phyloP scores from a whole-genome alignment of 1,140 invertebrate species.

The Anadara kagoshimensis region DNA sequence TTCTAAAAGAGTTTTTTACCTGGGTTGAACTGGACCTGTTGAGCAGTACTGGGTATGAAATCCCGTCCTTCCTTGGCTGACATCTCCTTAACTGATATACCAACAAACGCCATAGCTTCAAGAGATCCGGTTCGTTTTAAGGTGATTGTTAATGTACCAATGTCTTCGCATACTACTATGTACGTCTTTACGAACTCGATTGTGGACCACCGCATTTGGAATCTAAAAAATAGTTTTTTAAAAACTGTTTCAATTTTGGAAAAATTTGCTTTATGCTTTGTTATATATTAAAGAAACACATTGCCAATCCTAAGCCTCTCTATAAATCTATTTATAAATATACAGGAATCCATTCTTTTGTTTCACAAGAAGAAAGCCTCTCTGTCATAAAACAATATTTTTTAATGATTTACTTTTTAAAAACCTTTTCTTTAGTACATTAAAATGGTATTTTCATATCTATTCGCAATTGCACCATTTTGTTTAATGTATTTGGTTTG shows the following conservation, averaged over 20 bases:
- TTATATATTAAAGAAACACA: too few species aligned
- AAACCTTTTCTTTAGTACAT: too few species aligned
- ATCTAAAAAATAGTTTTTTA: constrained; percentile 49
- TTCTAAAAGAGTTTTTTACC: too few species aligned
- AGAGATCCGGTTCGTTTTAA: constrained; percentile 59
- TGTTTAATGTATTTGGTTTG: too few species aligned
- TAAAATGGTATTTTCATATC: too few species aligned
- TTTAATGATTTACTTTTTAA: too few species aligned
- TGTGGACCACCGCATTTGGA: constrained; percentile 66
- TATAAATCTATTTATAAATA: too few species aligned
- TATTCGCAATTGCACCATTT: too few species aligned
- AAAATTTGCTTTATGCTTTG: not conserved
- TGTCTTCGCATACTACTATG: constrained; percentile 69
- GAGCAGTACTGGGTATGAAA: constrained; percentile 57
- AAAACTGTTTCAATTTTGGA: not conserved
- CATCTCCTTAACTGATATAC: constrained; percentile 62
- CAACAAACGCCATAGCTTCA: constrained; percentile 58
- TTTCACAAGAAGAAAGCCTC: too few species aligned
- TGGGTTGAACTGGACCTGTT: constrained; percentile 70
- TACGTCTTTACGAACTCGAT: constrained; percentile 62
- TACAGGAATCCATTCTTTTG: too few species aligned
- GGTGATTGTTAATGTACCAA: constrained; percentile 62
- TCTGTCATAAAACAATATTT: too few species aligned
- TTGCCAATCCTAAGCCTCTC: too few species aligned
- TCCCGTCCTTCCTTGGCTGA: constrained; percentile 65